These are phyloP conservation scores for Sinohyriopsis cumingii DNA, from an alignment of 2,888 invertebrate species.

Conservation along the genomic window DNA sequence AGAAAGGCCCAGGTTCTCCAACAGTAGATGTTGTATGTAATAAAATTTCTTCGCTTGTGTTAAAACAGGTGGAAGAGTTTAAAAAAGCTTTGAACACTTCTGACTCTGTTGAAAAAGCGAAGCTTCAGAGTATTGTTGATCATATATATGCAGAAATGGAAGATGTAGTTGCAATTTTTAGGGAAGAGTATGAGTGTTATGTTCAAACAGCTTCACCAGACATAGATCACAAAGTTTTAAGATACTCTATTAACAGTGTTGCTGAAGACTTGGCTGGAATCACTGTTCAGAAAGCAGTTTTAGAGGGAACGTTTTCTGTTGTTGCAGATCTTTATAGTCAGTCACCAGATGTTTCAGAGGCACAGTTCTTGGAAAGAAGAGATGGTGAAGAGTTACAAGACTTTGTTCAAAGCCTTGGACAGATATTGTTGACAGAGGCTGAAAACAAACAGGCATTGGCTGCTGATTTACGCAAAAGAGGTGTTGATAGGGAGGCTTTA, in stretches of 20 bases:
- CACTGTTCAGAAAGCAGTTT: constrained; percentile 74
- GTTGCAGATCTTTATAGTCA: constrained; percentile 42
- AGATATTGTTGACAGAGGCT: constrained; percentile 41
- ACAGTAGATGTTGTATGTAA: constrained; percentile 35
- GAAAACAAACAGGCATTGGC: constrained; percentile 44
- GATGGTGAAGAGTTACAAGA: constrained; percentile 26
- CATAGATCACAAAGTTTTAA: constrained; percentile 36
- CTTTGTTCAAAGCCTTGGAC: constrained; percentile 35
- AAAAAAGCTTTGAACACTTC: constrained; percentile 22
- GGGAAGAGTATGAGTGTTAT: constrained; percentile 36
- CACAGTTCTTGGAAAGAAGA: constrained; percentile 26
- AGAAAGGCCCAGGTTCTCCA: constrained; percentile 34
- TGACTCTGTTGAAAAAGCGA: constrained; percentile 24
- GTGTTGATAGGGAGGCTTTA: constrained; percentile 10
- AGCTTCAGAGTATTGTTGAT: constrained; percentile 27
- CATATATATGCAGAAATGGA: constrained; percentile 31
- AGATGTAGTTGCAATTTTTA: constrained; percentile 34
- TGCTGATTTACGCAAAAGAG: constrained; percentile 33
- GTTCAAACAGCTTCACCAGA: constrained; percentile 44
- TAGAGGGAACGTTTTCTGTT: constrained; percentile 62
- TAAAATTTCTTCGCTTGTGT: constrained; percentile 29
- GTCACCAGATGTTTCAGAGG: constrained; percentile 31
- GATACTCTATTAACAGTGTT: constrained; percentile 29
- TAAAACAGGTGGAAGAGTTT: constrained; percentile 31
- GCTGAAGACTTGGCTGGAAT: constrained; percentile 32